Percentiles rank a stretch among this genome's conserved stretches.
phyloP scores from a whole-genome alignment of 1,140 invertebrate genomes.

The Drosophila watanabei region DNA sequence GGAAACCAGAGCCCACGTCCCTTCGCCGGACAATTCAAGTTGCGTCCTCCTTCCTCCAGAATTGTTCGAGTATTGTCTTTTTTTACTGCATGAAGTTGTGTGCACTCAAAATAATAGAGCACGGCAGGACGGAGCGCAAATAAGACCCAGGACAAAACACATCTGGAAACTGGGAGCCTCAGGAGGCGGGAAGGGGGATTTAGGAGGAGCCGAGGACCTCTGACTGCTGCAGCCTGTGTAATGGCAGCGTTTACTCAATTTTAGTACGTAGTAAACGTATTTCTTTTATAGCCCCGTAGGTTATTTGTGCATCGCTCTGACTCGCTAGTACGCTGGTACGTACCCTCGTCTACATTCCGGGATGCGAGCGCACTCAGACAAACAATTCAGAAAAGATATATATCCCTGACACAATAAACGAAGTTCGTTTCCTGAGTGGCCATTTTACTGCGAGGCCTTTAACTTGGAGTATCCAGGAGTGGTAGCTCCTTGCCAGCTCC shows the following conservation, averaged over 20 bases:
- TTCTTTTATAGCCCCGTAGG: conserved; percentile 75
- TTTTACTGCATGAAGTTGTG: conserved; percentile 70
- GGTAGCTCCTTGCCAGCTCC: neutral
- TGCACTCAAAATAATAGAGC: conserved; percentile 78
- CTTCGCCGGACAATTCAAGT: conserved; percentile 60
- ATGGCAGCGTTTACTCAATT: conserved; percentile 82
- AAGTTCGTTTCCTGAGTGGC: conserved; percentile 81
- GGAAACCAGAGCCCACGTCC: conserved; percentile 17
- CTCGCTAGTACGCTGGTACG: conserved; percentile 39
- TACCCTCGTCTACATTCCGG: conserved; percentile 47
- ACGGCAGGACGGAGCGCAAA: conserved; percentile 48
- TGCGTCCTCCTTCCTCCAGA: conserved; percentile 23
- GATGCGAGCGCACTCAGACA: conserved; percentile 58
- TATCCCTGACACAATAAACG: conserved; percentile 82
- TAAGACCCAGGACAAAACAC: conserved; percentile 35
- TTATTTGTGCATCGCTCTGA: conserved; percentile 70
- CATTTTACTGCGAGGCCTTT: conserved; percentile 80
- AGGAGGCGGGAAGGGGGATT: neutral
- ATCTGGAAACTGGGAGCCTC: conserved; percentile 13
- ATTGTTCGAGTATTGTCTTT: conserved; percentile 53
- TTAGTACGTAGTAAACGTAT: conserved; percentile 82
- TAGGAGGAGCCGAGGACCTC: conserved; percentile 26
- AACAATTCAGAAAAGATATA: conserved; percentile 63
- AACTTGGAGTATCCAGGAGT: conserved; percentile 25
- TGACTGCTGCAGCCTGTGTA: conserved; percentile 72